These are phyloP conservation scores for Albula goreensis DNA, from an alignment of 2,113 vertebrate species.

Conservation along the genomic window DNA sequence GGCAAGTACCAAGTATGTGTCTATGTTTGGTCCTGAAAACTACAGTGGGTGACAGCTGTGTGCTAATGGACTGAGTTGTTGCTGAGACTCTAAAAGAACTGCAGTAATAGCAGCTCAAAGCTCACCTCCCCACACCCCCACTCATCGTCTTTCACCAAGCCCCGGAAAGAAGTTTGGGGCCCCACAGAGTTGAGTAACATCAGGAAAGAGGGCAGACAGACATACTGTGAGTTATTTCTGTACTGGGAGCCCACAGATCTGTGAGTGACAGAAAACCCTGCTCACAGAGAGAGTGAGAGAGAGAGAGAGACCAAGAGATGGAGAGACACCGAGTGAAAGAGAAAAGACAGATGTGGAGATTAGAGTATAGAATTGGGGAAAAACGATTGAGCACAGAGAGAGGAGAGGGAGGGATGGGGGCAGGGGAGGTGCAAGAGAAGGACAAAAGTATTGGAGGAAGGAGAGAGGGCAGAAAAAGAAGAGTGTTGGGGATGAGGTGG, in stretches of 20 bases:
- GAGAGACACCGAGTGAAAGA: neutral
- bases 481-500: neutral
- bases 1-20: neutral
- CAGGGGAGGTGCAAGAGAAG: neutral
- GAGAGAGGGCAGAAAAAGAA: neutral
- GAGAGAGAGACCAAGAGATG: neutral
- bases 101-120: neutral
- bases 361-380: neutral
- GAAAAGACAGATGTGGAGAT: too few relatives aligned
- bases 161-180: neutral
- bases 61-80: neutral
- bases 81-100: neutral
- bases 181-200: neutral
- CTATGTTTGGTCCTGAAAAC: neutral
- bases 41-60: neutral
- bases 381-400: neutral
- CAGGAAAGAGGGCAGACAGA: neutral
- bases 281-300: neutral
- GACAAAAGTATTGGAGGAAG: neutral
- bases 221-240: constrained; percentile 16
- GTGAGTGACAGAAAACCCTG: neutral
- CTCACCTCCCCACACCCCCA: too few relatives aligned
- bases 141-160: neutral
- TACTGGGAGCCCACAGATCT: constrained; percentile 8
- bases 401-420: neutral